Evolutionary conservation across 2,888 invertebrate genomes (phyloP).

Genomic region (Tiphia femorata): DNA sequence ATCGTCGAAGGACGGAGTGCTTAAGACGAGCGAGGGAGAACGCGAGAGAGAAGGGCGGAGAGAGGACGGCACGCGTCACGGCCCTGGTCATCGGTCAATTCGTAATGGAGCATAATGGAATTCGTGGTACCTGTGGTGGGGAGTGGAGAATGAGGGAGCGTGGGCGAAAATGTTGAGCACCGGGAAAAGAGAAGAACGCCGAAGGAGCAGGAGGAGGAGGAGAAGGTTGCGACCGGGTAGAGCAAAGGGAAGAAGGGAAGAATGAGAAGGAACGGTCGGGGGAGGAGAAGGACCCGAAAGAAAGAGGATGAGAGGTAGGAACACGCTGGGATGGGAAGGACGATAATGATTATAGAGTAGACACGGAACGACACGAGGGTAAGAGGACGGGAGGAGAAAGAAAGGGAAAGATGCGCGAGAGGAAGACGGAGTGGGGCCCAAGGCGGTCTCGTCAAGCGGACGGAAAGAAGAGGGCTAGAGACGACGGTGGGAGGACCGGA

Average conservation of each 20-base stretch:
- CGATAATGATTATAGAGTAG: conserved; percentile 60
- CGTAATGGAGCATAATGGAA: conserved; percentile 57
- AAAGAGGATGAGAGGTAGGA: conserved; percentile 13
- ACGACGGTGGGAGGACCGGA: conserved; percentile 20
- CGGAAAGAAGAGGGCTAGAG: conserved; percentile 21
- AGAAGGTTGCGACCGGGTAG: conserved; percentile 19
- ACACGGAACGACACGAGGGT: conserved; percentile 28
- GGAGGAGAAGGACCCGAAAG: conserved; percentile 20
- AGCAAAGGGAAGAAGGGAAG: conserved; percentile 44
- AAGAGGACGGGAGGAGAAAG: conserved; percentile 15
- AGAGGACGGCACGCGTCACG: conserved; percentile 36
- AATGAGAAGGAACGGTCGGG: conserved; percentile 17
- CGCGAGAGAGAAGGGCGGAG: neutral
- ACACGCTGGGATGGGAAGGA: conserved; percentile 37
- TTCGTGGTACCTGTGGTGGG: conserved; percentile 41
- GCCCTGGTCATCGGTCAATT: conserved; percentile 31
- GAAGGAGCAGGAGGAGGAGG: conserved; percentile 26
- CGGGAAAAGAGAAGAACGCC: conserved; percentile 51
- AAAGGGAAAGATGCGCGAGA: conserved; percentile 11
- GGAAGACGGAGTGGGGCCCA: conserved; percentile 28
- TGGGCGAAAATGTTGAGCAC: conserved; percentile 46
- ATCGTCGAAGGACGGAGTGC: too few relatives aligned
- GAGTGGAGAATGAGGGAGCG: too few relatives aligned
- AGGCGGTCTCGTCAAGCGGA: conserved; percentile 14
- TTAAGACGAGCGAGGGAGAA: too few relatives aligned